Evolutionary conservation across 2,113 vertebrate species (phyloP).

Genomic region (Notothenia rossii): DNA sequence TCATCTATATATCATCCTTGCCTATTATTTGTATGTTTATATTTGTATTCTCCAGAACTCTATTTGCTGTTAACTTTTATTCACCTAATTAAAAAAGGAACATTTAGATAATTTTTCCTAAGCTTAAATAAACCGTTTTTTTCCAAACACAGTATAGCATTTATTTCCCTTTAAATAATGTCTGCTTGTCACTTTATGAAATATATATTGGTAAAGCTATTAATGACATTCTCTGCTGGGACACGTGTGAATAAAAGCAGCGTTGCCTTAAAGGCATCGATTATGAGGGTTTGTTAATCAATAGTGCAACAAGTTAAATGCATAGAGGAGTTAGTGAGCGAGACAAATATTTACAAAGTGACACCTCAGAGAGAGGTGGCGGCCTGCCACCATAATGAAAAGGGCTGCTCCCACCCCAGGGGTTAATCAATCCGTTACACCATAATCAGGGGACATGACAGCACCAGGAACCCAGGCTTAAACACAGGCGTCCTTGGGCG

Average conservation of each 20-base stretch:
- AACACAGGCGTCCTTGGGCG: constrained; percentile 59
- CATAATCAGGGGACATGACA: constrained; percentile 69
- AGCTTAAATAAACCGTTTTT: constrained; percentile 16
- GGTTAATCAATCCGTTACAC: constrained; percentile 75
- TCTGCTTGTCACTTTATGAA: neutral
- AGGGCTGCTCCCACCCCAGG: constrained; percentile 48
- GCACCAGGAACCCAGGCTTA: constrained; percentile 49
- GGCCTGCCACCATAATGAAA: constrained; percentile 41
- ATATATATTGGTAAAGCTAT: constrained; percentile 1
- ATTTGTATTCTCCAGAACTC: neutral
- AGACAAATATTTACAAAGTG: constrained; percentile 59
- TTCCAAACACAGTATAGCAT: neutral
- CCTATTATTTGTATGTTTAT: neutral
- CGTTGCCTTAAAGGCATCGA: constrained; percentile 42
- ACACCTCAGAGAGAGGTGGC: constrained; percentile 30
- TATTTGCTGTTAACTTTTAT: neutral
- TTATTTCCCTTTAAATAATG: constrained; percentile 39
- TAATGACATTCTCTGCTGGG: neutral
- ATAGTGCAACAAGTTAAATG: constrained; percentile 52
- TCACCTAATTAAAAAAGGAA: too few species aligned
- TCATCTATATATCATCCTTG: neutral
- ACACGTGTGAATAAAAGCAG: constrained; percentile 43
- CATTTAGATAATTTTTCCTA: neutral
- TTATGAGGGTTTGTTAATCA: constrained; percentile 44
- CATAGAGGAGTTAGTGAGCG: constrained; percentile 9